Evolutionary conservation across 2,888 invertebrate species (phyloP), one percentile per base, ranked within the genome.

Genomic region (Podotricha telesiphe): DNA sequence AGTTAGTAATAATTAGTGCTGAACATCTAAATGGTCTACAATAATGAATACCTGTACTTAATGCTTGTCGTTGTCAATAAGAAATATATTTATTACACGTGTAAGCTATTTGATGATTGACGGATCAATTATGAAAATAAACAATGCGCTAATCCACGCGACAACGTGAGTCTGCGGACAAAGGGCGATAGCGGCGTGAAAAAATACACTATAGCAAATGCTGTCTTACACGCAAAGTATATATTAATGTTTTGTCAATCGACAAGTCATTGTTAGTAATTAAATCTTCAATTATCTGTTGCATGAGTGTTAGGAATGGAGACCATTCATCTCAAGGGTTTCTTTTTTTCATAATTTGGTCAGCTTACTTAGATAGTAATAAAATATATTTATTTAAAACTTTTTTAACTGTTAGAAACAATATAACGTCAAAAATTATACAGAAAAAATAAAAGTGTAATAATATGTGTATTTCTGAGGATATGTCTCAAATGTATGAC

Each of bases 191-290:
- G 70, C 74, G 74, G 75, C 73, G 70, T 74, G 73, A 71, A 76
- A 78, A 83, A 87, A 87, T 86, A 87, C 87, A 86, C 85, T 89
- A 86, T 78, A 82, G 86, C 87, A 91, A 91, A 86, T 89, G 86
- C 71, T 74, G 80, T 79, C 86, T 84, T 84, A 86, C 92, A 92
- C 91, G 92, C 92, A 86, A 92, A 84, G 85, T 88, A 85, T 89
- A 88, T 90, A 88, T 88, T 87, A 88, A 89, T 86, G 89, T 91
- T 91, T 91, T 86, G 89, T 88, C 85, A 88, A 89, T 88, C 84
- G 82, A 84, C 73, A 78, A 73, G 76, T 88, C 89, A 91, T 91
- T 89, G 84, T 82, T 82, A 84, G 73, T 87, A 89, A 91, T 90
- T 88, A 80, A 72, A 62, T 6, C 65, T 50, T 74, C 76, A 85